phyloP scores from a whole-genome alignment of 2,113 vertebrate species.

The Gracilinanus agilis region DNA sequence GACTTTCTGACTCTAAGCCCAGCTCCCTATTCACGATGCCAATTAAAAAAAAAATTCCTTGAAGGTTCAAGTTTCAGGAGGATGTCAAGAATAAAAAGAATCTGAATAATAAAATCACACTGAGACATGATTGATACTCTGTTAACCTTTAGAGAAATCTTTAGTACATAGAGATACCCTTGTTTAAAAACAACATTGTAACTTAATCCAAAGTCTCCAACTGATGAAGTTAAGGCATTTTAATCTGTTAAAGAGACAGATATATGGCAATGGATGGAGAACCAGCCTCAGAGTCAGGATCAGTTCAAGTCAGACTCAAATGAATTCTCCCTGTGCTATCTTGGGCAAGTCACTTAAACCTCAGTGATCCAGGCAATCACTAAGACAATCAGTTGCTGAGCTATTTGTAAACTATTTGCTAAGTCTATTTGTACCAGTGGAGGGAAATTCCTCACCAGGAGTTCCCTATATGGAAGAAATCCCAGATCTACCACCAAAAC shows the following conservation, averaged over 20 bases:
- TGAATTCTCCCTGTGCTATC: neutral
- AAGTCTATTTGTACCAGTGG: neutral
- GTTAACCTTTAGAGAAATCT: neutral
- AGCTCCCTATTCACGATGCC: neutral
- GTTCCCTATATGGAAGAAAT: neutral
- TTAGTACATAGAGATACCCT: neutral
- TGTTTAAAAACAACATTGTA: neutral
- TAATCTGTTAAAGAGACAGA: neutral
- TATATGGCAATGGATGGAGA: neutral
- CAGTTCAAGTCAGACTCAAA: neutral
- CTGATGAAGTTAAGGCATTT: neutral
- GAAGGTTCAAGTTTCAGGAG: neutral
- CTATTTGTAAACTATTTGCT: no score
- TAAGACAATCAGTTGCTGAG: neutral
- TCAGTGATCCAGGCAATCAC: neutral
- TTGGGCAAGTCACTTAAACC: no score
- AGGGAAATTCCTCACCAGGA: neutral
- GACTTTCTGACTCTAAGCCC: neutral
- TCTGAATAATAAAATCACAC: neutral
- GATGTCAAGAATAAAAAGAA: neutral
- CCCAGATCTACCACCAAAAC: neutral
- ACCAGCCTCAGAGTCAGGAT: neutral
- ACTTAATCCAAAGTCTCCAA: neutral
- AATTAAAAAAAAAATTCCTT: neutral
- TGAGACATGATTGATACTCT: neutral